Percentiles rank a stretch among this genome's conserved stretches.
phyloP scores from a whole-genome alignment of 2,888 invertebrate species.

The Lasioglossum marginatum region DNA sequence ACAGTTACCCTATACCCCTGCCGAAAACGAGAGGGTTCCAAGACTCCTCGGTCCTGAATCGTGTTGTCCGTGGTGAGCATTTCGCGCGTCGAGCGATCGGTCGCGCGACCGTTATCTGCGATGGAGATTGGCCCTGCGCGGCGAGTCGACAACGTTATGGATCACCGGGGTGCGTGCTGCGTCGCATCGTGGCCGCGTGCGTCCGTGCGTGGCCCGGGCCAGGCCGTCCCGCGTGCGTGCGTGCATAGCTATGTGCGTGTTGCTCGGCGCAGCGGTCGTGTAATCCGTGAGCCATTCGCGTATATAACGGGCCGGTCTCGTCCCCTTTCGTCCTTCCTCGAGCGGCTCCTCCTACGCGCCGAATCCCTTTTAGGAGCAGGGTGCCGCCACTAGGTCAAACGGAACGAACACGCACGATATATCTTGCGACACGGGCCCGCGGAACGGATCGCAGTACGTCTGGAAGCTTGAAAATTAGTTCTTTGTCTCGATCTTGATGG shows the following conservation, averaged over 20 bases:
- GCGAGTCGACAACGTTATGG: slow-evolving; percentile 80
- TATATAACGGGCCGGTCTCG: slow-evolving; percentile 37
- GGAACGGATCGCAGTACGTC: slow-evolving; percentile 1
- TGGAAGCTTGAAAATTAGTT: slow-evolving; percentile 37
- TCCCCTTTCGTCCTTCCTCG: slow-evolving; percentile 51
- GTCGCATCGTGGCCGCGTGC: slow-evolving; percentile 52
- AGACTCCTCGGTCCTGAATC: background rate
- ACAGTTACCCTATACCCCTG: too few relatives aligned
- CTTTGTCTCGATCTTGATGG: slow-evolving; percentile 33
- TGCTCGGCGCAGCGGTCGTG: background rate
- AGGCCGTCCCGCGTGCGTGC: background rate
- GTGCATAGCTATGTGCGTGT: slow-evolving; percentile 55
- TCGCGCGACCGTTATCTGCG: slow-evolving; percentile 62
- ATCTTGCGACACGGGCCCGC: slow-evolving; percentile 19
- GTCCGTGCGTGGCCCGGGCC: slow-evolving; percentile 39
- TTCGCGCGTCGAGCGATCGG: slow-evolving; percentile 27
- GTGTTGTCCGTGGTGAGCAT: slow-evolving; percentile 25
- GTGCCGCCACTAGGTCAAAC: slow-evolving; percentile 69
- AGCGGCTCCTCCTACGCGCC: slow-evolving; percentile 42
- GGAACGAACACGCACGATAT: slow-evolving; percentile 65
- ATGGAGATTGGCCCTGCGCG: slow-evolving; percentile 74
- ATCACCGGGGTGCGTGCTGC: slow-evolving; percentile 76
- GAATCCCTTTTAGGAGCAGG: slow-evolving; percentile 46
- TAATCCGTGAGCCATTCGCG: slow-evolving; percentile 9
- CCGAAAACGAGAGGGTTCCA: background rate